A percentile compares a stretch with the other conserved stretches of the same genome.
These are phyloP conservation scores for Diadromus collaris DNA, from an alignment of 2,888 invertebrate species.

Conservation along the genomic window DNA sequence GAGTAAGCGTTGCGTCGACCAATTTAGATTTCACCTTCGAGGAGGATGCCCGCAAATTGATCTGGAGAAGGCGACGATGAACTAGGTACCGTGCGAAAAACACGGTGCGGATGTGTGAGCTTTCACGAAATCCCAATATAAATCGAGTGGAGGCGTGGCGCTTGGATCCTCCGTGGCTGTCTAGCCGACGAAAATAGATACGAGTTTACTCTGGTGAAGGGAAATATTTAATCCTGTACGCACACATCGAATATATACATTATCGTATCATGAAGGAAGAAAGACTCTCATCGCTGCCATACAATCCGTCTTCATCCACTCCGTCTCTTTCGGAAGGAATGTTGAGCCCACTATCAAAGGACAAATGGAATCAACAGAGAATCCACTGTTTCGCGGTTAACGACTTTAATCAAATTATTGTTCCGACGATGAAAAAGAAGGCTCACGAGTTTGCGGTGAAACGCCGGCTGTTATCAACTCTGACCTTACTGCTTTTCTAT, in stretches of 20 bases:
- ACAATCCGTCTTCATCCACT: not conserved
- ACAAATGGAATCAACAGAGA: not conserved
- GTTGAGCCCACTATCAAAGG: not conserved
- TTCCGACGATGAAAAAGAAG: slow-evolving; percentile 1
- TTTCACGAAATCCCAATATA: slow-evolving; percentile 26
- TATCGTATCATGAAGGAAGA: not conserved
- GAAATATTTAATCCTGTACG: slow-evolving; percentile 17
- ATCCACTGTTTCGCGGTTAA: slow-evolving; percentile 6
- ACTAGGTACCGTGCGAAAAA: not conserved
- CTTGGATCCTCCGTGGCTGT: slow-evolving; percentile 6
- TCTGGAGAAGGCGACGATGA: not conserved
- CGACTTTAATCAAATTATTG: slow-evolving; percentile 17
- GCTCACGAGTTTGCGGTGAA: slow-evolving; percentile 24
- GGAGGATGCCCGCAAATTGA: not conserved
- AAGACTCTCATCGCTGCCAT: not conserved
- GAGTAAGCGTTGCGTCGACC: no score
- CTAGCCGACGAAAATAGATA: slow-evolving; percentile 26
- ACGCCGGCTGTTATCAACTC: slow-evolving; percentile 38
- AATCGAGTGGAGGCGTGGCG: slow-evolving; percentile 31
- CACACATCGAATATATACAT: slow-evolving; percentile 9
- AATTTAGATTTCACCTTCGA: not conserved
- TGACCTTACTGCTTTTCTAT: slow-evolving; percentile 45
- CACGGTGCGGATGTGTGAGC: not conserved
- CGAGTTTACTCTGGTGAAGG: slow-evolving; percentile 12
- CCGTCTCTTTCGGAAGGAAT: not conserved